Percentiles rank a stretch among this genome's conserved stretches.
Evolutionary conservation across 2,113 vertebrate genomes (phyloP).

Genomic region (Alethe castanea): DNA sequence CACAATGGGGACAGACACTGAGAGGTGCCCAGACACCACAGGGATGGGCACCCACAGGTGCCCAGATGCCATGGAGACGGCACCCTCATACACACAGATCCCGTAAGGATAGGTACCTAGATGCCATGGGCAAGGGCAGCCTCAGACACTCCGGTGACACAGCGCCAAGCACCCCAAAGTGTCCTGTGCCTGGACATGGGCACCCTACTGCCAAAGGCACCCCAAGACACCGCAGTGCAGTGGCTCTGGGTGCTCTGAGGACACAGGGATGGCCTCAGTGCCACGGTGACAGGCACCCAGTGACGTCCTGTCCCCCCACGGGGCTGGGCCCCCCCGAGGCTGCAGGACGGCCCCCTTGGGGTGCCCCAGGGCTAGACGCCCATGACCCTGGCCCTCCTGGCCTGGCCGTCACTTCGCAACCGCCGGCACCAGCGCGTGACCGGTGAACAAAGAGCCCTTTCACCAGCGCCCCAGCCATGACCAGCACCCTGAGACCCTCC

Average conservation of each 20-base stretch:
- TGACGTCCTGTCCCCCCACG: fast-evolving
- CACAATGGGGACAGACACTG: neutral
- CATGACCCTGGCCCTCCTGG: neutral
- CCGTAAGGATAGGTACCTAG: fast-evolving
- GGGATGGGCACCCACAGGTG: neutral
- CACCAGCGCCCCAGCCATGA: fast-evolving
- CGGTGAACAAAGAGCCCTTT: constrained; percentile 27
- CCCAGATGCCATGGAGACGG: neutral
- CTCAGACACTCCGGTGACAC: neutral
- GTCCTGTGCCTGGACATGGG: neutral
- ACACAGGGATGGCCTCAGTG: neutral
- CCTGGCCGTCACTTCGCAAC: constrained; percentile 1
- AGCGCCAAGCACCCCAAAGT: neutral
- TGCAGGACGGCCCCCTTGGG: neutral
- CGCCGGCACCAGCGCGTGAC: neutral
- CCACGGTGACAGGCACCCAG: fast-evolving
- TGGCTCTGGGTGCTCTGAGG: neutral
- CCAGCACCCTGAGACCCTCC: neutral
- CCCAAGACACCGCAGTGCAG: fast-evolving
- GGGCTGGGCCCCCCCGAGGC: neutral
- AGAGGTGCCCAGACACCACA: too few species aligned
- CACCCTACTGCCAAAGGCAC: neutral
- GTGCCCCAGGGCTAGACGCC: neutral
- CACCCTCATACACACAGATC: neutral
- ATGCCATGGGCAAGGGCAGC: fast-evolving